Percentiles rank a stretch among this genome's conserved stretches.
Conservation (phyloP, 2,888 invertebrate species). For the Noctua fimbriata region DNA sequence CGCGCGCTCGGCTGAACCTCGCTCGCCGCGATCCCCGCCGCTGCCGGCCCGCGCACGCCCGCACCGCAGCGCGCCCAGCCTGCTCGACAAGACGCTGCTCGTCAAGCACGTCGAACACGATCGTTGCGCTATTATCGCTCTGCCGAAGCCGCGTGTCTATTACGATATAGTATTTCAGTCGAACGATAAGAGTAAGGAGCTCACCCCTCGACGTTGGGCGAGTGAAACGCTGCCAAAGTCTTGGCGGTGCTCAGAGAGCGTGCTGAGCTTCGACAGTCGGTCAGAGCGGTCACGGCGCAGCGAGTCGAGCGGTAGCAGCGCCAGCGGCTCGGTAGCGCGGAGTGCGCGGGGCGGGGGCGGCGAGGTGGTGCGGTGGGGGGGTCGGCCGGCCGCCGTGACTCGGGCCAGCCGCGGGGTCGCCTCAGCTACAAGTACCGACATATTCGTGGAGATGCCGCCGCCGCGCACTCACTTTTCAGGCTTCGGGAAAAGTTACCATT, state of each 20-base stretch:
- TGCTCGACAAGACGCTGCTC: slow-evolving; percentile 86
- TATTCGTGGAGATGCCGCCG: slow-evolving; percentile 87
- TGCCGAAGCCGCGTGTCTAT: slow-evolving; percentile 84
- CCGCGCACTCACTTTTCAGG: slow-evolving; percentile 88
- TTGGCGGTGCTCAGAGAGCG: slow-evolving; percentile 87
- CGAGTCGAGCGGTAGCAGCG: slow-evolving; percentile 77
- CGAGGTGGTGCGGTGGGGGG: slow-evolving; percentile 86
- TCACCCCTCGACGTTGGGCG: slow-evolving; percentile 83
- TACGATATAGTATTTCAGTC: slow-evolving; percentile 84
- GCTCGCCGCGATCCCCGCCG: slow-evolving; percentile 74
- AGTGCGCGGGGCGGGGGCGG: slow-evolving; percentile 75
- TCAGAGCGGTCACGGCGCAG: slow-evolving; percentile 80
- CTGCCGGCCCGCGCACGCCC: slow-evolving; percentile 77
- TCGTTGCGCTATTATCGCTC: slow-evolving; percentile 87
- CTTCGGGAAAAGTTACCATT: slow-evolving; percentile 89
- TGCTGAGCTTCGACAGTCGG: slow-evolving; percentile 79
- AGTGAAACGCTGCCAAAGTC: slow-evolving; percentile 86
- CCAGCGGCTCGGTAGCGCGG: slow-evolving; percentile 67
- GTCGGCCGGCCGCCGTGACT: slow-evolving; percentile 89
- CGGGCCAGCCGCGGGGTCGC: slow-evolving; percentile 88
- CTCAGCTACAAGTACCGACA: slow-evolving; percentile 83
- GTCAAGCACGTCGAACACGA: slow-evolving; percentile 85
- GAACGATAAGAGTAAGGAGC: slow-evolving; percentile 74
- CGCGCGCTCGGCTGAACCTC: slow-evolving; percentile 88
- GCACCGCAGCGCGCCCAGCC: slow-evolving; percentile 82